Evolutionary conservation across 30 jellyfish, hydroid and myxozoan species (phyloP), one percentile per base, ranked within the genome.

Genomic region (Rhopilema esculentum): DNA sequence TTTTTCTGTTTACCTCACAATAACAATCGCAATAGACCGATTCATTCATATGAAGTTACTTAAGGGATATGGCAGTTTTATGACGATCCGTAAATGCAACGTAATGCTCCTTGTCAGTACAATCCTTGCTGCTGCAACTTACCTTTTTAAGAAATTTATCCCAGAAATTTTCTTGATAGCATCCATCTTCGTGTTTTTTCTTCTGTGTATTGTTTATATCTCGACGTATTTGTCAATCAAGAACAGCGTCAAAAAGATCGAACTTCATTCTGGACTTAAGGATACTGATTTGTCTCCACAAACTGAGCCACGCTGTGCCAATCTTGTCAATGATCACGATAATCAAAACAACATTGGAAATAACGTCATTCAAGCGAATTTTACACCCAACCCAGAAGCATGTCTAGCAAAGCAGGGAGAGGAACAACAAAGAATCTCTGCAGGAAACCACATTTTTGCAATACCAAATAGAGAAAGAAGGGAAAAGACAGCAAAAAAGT

Each of bases 1-100:
- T 7, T 72, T 30, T 26, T 25, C 66, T 12, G 83, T 23, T 72
- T 51, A 18, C n/a, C 48, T 79, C 20, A 62, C 89, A 8, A 48
- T 68, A 26, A 33, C 62, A 17, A 79, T 79, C 8, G 80, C 80
- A 25, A 8, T 79, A 2, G 86, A 76, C 19, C 85, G 72, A 40
- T 74, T 12, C 65, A 30, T 74, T 48, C 65, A 61, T 18, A 49
- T 74, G 85, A 31, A 23, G 12, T 74, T 6, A 28, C 22, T 74
- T 0, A 16, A 22, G 19, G 16, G 40, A 21, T 74, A 74, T 27
- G 24, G 24, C 51, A 74, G 30, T 4, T 27, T 69, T 7, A 69
- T 69, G 80, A 69, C 80, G 21, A 1, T 15, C 23, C 32, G 25
- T 15, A 69, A 28, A 22, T 27, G 65, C 24, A 7, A 17, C 24